Percentiles rank a stretch among this genome's conserved stretches.
phyloP scores from a whole-genome alignment of 1,140 invertebrate species.

The Temnothorax longispinosus region DNA sequence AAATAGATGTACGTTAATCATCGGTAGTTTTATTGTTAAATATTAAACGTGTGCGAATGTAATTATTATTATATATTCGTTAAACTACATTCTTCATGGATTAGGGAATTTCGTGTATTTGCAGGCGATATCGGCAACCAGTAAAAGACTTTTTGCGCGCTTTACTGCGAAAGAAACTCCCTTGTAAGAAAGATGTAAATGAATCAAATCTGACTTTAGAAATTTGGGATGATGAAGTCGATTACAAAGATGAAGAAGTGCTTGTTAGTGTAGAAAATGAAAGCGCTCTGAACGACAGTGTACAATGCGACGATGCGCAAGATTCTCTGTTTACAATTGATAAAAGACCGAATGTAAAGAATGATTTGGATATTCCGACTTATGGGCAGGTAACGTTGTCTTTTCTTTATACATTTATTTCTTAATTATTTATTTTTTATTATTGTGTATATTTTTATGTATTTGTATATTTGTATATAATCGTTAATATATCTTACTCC shows the following conservation, averaged over 20 bases:
- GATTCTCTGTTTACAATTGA: slow-evolving; percentile 80
- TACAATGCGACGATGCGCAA: slow-evolving; percentile 40
- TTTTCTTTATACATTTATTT: slow-evolving; percentile 5
- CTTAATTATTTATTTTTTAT: neutral
- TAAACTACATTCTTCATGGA: neutral
- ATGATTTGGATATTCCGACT: slow-evolving; percentile 81
- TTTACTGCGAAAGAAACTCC: slow-evolving; percentile 53
- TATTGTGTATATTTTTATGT: neutral
- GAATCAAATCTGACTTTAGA: slow-evolving; percentile 76
- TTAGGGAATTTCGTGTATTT: slow-evolving; percentile 57
- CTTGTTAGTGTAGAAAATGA: slow-evolving; percentile 28
- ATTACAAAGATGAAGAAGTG: slow-evolving; percentile 15
- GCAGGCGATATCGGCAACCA: slow-evolving; percentile 76
- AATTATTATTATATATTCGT: neutral
- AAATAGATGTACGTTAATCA: neutral
- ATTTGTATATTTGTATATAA: neutral
- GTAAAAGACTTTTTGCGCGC: slow-evolving; percentile 77
- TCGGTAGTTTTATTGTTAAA: neutral
- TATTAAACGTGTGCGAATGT: neutral
- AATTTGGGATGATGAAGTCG: slow-evolving; percentile 74
- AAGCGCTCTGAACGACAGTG: neutral
- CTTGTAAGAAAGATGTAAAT: slow-evolving; percentile 60
- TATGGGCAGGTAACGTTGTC: slow-evolving; percentile 80
- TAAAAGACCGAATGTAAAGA: slow-evolving; percentile 78
- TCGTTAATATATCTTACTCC: neutral